These are phyloP conservation scores for Chloropsis cyanopogon DNA, from an alignment of 2,113 vertebrate species.

Conservation along the genomic window DNA sequence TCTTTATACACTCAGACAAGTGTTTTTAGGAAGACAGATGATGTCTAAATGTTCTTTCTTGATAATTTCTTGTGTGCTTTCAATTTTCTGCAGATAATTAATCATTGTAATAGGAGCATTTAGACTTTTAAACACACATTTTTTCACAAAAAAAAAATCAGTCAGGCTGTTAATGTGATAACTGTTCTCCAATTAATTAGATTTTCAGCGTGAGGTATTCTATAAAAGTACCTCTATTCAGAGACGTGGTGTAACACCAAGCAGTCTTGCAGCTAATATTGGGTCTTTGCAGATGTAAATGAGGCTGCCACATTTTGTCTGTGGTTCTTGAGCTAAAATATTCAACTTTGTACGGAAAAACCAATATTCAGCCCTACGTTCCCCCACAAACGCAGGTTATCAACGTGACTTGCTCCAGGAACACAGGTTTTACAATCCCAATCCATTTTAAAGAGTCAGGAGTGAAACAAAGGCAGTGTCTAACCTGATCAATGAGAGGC, in stretches of 20 bases:
- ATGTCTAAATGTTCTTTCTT: constrained; percentile 50
- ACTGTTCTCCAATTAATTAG: constrained; percentile 36
- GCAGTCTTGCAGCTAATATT: not conserved
- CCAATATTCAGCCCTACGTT: not conserved
- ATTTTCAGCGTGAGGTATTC: constrained; percentile 24
- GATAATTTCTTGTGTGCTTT: constrained; percentile 44
- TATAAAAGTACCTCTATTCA: not conserved
- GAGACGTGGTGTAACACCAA: not conserved
- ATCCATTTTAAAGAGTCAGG: not conserved
- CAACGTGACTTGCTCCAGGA: fast-evolving
- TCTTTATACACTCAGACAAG: constrained; percentile 13
- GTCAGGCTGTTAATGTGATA: constrained; percentile 18
- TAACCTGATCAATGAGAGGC: not conserved
- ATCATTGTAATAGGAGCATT: constrained; percentile 42
- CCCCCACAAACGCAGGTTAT: not conserved
- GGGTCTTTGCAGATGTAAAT: not conserved
- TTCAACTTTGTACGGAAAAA: not conserved
- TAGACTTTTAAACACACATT: constrained; percentile 49
- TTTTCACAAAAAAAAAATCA: constrained; percentile 1
- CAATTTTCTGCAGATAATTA: constrained; percentile 52
- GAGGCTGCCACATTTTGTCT: not conserved
- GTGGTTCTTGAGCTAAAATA: not conserved
- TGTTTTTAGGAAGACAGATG: constrained; percentile 40
- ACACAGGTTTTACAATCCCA: not conserved
- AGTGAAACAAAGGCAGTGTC: not conserved